phyloP scores from a whole-genome alignment of 2,888 invertebrate genomes.

The Ennomos erosarius region DNA sequence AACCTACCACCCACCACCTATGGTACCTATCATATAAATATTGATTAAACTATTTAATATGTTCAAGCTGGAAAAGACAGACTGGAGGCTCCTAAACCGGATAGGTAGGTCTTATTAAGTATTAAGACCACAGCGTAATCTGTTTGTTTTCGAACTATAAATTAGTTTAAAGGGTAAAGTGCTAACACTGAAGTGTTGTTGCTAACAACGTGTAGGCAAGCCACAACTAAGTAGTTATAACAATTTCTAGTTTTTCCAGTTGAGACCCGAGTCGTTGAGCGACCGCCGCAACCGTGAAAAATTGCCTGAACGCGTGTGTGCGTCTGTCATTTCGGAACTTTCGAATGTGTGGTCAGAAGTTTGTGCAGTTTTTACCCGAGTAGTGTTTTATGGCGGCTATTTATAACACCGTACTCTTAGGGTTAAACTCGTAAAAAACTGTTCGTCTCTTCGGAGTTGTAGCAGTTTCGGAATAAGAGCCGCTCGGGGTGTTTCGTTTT shows the following conservation, averaged over 20 bases:
- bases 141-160: constrained; percentile 14
- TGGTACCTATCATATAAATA: no score
- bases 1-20: no score
- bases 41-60: no score
- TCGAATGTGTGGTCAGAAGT: constrained; percentile 43
- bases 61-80: no score
- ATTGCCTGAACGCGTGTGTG: constrained; percentile 38
- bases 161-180: constrained; percentile 11
- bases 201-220: constrained; percentile 26
- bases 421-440: constrained; percentile 36
- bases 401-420: constrained; percentile 39
- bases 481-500: constrained; percentile 21
- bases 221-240: constrained; percentile 32
- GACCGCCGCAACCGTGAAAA: constrained; percentile 35
- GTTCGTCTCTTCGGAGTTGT: constrained; percentile 32
- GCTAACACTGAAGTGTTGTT: constrained; percentile 20
- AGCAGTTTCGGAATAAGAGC: constrained; percentile 31
- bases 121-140: constrained; percentile 1
- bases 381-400: constrained; percentile 42
- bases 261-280: constrained; percentile 19
- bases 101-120: no score
- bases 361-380: constrained; percentile 43
- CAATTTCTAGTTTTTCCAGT: constrained; percentile 28
- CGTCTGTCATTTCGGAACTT: constrained; percentile 37
- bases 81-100: no score